phyloP scores from a whole-genome alignment of 2,888 invertebrate genomes.

The Ophion ellenae region DNA sequence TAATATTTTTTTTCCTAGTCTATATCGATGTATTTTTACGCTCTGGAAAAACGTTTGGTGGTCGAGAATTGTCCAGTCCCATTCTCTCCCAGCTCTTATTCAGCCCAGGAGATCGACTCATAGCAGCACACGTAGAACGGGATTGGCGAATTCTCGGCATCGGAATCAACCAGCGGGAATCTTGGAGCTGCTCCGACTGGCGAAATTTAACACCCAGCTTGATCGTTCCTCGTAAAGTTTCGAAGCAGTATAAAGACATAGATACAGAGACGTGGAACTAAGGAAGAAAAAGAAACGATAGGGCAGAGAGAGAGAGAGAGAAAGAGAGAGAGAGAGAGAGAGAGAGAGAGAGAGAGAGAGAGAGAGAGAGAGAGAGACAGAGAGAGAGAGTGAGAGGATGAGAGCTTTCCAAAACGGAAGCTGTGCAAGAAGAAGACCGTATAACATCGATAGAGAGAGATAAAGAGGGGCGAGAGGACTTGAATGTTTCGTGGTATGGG shows the following conservation, averaged over 20 bases:
- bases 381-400: not conserved
- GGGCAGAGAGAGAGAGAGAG: not conserved
- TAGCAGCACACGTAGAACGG: not conserved
- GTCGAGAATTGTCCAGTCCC: no score
- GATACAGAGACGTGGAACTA: not conserved
- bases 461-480: constrained; percentile 3
- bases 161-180: constrained; percentile 48
- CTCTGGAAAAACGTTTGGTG: no score
- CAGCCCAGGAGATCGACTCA: no score
- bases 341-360: not conserved
- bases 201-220: constrained; percentile 66
- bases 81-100: no score
- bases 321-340: not conserved
- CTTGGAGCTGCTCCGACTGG: constrained; percentile 48
- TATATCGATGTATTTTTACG: no score
- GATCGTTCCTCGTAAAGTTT: constrained; percentile 64
- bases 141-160: constrained; percentile 23
- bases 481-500: constrained; percentile 37
- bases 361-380: not conserved
- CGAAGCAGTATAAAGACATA: constrained; percentile 30
- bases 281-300: not conserved
- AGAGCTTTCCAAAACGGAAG: not conserved
- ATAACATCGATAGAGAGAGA: not conserved
- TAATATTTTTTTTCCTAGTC: no score
- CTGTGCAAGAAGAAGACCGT: not conserved